phyloP scores from a whole-genome alignment of 2,113 vertebrate genomes.

The Alaudala cheleensis region DNA sequence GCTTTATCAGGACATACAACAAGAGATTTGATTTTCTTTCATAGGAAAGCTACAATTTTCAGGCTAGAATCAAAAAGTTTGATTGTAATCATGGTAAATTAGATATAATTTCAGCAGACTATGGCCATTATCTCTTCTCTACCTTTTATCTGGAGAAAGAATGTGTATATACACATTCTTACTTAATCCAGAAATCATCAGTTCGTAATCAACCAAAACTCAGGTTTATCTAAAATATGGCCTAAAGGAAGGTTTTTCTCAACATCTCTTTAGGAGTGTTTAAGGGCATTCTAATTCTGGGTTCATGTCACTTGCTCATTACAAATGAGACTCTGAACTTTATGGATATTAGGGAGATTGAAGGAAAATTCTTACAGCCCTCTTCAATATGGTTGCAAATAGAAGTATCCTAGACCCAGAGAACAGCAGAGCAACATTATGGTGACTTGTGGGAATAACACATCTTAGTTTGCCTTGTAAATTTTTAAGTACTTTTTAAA shows the following conservation, averaged over 20 bases:
- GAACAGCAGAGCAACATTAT: not conserved
- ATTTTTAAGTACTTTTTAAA: not conserved
- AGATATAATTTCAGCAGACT: not conserved
- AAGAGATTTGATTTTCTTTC: not conserved
- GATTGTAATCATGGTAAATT: not conserved
- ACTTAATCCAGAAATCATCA: not conserved
- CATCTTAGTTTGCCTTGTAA: not conserved
- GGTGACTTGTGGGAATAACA: not conserved
- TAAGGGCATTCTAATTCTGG: not conserved
- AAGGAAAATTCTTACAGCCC: not conserved
- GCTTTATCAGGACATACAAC: not conserved
- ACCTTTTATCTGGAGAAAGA: not conserved
- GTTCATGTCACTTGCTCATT: not conserved
- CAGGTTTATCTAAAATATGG: not conserved
- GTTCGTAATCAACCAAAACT: not conserved
- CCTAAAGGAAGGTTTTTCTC: not conserved
- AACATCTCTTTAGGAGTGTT: not conserved
- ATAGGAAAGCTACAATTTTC: not conserved
- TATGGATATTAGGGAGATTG: not conserved
- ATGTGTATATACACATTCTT: not conserved
- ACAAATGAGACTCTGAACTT: not conserved
- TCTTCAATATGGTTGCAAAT: not conserved
- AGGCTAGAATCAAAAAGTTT: not conserved
- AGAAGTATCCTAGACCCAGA: not conserved
- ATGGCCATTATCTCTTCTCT: not conserved